A percentile compares a stretch with the other conserved stretches of the same genome.
Evolutionary conservation across 35 echinoderm and acorn worm species (phyloP).

Genomic region (Anneissia japonica): DNA sequence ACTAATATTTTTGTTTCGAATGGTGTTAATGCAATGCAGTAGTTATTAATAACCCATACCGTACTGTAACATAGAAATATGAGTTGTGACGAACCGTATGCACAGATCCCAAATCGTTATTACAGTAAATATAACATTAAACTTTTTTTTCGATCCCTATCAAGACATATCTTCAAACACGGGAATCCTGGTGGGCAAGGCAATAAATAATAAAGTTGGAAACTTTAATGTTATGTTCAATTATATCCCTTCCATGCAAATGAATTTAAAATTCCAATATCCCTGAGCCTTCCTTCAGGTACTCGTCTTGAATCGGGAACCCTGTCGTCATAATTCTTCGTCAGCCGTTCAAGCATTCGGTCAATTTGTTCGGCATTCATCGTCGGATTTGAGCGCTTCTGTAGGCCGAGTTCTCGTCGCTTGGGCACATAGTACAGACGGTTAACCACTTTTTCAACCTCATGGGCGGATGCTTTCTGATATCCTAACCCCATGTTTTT

Average conservation of each 20-base stretch:
- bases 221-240: too few species aligned
- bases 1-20: too few species aligned
- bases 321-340: slow-evolving; percentile 57
- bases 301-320: slow-evolving; percentile 74
- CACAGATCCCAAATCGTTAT: too few species aligned
- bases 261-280: slow-evolving; percentile 96
- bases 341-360: slow-evolving; percentile 79
- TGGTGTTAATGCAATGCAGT: too few species aligned
- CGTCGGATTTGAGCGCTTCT: slow-evolving; percentile 49
- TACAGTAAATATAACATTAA: too few species aligned
- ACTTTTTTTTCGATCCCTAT: too few species aligned
- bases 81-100: too few species aligned
- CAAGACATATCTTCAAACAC: too few species aligned
- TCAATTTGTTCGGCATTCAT: slow-evolving; percentile 64
- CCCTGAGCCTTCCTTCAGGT: slow-evolving; percentile 71
- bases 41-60: too few species aligned
- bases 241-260: slow-evolving; percentile 99
- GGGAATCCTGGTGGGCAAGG: too few species aligned
- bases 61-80: too few species aligned
- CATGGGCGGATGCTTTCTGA: slow-evolving; percentile 52
- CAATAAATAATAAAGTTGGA: too few species aligned
- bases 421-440: slow-evolving; percentile 86
- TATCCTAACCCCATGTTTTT: slow-evolving; percentile 78
- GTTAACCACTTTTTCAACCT: slow-evolving; percentile 60
- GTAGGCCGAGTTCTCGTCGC: slow-evolving; percentile 9